Conservation (phyloP, 2,888 invertebrate genomes). For the Ametastegia equiseti region DNA sequence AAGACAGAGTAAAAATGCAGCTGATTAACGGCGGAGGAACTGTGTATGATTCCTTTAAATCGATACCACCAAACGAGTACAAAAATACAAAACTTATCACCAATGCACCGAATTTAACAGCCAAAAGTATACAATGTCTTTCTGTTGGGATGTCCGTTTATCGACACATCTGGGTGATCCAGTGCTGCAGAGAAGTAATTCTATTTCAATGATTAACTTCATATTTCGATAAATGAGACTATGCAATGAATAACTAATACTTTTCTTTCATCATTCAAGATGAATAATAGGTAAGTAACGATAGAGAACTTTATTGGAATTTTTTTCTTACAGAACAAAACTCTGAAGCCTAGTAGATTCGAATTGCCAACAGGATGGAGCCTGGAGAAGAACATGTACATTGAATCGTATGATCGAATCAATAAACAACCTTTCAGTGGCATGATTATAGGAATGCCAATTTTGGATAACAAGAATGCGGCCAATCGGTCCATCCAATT, state of each 20-base stretch:
- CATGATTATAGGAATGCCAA: conserved; percentile 65
- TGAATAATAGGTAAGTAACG: not conserved
- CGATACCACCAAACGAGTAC: conserved; percentile 79
- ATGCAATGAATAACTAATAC: not conserved
- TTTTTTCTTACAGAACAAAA: conserved; percentile 66
- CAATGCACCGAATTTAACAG: conserved; percentile 85
- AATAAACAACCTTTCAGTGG: conserved; percentile 66
- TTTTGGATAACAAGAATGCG: conserved; percentile 76
- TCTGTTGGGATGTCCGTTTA: conserved; percentile 81
- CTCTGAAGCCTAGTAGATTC: conserved; percentile 76
- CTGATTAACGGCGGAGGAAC: conserved; percentile 81
- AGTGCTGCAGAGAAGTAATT: conserved; percentile 77
- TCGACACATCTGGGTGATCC: conserved; percentile 85
- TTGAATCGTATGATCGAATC: conserved; percentile 70
- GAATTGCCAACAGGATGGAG: conserved; percentile 82
- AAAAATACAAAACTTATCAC: conserved; percentile 80
- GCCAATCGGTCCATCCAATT: conserved; percentile 71
- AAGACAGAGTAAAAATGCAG: conserved; percentile 80
- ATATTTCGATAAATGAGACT: not conserved
- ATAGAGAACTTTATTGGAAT: not conserved
- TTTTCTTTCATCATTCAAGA: too few relatives aligned
- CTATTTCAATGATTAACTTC: not conserved
- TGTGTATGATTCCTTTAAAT: conserved; percentile 79
- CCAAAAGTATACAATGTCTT: conserved; percentile 85
- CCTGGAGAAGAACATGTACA: conserved; percentile 75